Conservation (phyloP, 2,888 invertebrate genomes). For the Rhodophaea formosa region DNA sequence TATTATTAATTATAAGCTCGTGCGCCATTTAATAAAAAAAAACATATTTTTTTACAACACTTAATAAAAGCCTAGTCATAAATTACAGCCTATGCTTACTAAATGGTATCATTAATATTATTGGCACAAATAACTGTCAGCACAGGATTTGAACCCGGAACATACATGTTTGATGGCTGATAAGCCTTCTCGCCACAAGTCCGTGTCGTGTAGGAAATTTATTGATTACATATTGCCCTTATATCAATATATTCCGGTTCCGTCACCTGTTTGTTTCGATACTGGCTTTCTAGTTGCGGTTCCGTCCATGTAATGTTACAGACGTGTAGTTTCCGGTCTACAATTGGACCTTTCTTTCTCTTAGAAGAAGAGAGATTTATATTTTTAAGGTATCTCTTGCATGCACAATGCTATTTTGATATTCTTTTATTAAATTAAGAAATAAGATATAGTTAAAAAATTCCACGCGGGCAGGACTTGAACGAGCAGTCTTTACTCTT, state of each 20-base stretch:
- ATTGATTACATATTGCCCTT: background rate
- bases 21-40: no score
- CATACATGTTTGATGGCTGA: background rate
- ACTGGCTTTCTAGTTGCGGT: background rate
- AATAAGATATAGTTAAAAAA: no score
- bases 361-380: no score
- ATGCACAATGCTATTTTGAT: no score
- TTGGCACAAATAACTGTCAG: background rate
- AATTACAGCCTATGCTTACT: background rate
- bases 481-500: no score
- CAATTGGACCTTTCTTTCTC: no score
- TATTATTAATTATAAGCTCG: background rate
- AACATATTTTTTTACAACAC: background rate
- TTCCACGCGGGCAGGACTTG: no score
- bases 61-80: background rate
- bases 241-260: background rate
- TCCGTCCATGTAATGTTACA: background rate
- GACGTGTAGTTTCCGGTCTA: background rate
- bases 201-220: conserved; percentile 5
- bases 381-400: no score
- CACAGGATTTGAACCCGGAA: conserved; percentile 7
- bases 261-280: background rate
- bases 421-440: no score
- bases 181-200: background rate
- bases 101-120: background rate